These are phyloP conservation scores for Lacerta viridis DNA, from an alignment of 2,797 vertebrate genomes.

Conservation along the genomic window DNA sequence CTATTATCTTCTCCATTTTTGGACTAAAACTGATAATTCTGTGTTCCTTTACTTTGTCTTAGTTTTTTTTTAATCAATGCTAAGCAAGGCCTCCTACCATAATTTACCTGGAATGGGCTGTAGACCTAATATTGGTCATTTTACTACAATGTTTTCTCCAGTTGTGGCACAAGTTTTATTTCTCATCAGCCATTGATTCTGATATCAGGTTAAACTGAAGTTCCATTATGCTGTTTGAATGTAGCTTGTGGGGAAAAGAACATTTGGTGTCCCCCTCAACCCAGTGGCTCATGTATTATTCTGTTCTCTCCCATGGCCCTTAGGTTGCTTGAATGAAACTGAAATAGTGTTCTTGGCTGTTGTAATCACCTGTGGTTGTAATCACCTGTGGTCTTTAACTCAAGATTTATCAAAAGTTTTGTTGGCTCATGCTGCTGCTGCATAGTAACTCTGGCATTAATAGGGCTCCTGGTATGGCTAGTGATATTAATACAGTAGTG, in stretches of 20 bases:
- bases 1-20: slow-evolving; percentile 27
- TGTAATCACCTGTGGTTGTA: background rate
- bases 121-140: background rate
- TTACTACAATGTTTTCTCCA: background rate
- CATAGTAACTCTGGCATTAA: background rate
- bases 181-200: slow-evolving; percentile 3
- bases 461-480: background rate
- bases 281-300: slow-evolving; percentile 6
- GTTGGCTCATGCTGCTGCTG: background rate
- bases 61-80: background rate
- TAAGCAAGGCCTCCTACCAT: slow-evolving; percentile 14
- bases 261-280: slow-evolving; percentile 9
- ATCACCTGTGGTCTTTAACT: background rate
- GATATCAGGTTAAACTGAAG: slow-evolving; percentile 28
- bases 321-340: background rate
- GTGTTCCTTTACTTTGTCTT: slow-evolving; percentile 21
- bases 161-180: background rate
- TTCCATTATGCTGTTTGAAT: background rate
- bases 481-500: background rate
- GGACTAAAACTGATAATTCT: background rate
- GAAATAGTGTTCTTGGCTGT: background rate
- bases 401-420: background rate
- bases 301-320: background rate
- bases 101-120: background rate
- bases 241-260: slow-evolving; percentile 11